These are phyloP conservation scores for Caenorhabditis macrosperma DNA, from an alignment of 2,888 invertebrate genomes.

Conservation along the genomic window DNA sequence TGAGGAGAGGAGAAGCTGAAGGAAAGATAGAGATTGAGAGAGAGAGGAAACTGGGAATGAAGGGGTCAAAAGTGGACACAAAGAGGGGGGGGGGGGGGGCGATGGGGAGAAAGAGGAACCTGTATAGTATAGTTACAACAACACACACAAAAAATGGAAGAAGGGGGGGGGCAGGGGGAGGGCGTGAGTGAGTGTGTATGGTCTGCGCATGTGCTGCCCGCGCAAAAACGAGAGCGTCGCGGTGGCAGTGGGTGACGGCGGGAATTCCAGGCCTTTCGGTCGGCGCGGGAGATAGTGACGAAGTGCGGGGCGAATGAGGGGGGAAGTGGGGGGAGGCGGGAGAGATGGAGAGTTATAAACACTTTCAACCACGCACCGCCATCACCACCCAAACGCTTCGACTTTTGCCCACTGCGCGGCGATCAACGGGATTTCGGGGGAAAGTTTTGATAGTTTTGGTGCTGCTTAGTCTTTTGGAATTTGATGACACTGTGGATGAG, in stretches of 20 bases:
- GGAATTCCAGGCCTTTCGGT: background rate
- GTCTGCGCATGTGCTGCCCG: background rate
- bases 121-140: conserved; percentile 58
- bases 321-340: background rate
- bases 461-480: too few relatives aligned
- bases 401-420: too few relatives aligned
- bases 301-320: too few relatives aligned
- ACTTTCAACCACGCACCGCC: too few relatives aligned
- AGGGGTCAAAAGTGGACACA: conserved; percentile 13
- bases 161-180: background rate
- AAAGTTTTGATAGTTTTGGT: too few relatives aligned
- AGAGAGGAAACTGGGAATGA: conserved; percentile 1
- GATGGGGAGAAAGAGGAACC: conserved; percentile 12
- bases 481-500: too few relatives aligned
- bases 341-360: conserved; percentile 23
- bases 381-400: too few relatives aligned
- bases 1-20: background rate
- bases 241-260: background rate
- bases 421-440: too few relatives aligned
- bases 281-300: background rate
- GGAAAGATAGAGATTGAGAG: background rate
- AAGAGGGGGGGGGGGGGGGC: background rate
- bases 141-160: conserved; percentile 12
- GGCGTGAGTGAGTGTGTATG: conserved; percentile 10
- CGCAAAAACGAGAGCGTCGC: background rate